Conservation (phyloP, 2,113 vertebrate species). For the Spea bombifrons region DNA sequence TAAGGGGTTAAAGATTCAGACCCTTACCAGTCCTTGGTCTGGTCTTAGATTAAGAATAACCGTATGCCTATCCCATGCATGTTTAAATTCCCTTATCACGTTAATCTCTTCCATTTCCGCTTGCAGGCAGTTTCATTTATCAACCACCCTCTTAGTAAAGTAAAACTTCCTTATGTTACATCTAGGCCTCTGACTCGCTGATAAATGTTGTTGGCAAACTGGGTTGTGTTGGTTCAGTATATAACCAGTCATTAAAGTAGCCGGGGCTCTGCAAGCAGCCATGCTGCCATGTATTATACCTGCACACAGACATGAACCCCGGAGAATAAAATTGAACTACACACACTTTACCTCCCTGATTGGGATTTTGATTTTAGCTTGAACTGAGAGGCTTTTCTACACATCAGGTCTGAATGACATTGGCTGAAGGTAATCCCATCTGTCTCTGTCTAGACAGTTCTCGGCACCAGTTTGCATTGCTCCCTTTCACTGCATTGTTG, state of each 20-base stretch:
- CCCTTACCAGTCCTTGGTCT: no score
- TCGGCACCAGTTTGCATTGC: constrained; percentile 49
- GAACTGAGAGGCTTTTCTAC: constrained; percentile 47
- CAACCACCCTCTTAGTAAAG: no score
- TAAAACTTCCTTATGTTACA: no score
- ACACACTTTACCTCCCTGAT: constrained; percentile 41
- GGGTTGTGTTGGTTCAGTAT: constrained; percentile 30
- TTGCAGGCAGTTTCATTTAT: background rate
- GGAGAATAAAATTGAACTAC: constrained; percentile 31
- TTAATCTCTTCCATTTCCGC: no score
- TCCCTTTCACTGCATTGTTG: constrained; percentile 51
- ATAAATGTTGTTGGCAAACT: constrained; percentile 21
- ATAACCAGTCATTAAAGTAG: constrained; percentile 36
- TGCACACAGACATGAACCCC: background rate
- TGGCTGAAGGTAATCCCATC: constrained; percentile 56
- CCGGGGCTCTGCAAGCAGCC: constrained; percentile 7
- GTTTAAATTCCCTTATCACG: no score
- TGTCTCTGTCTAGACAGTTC: constrained; percentile 57
- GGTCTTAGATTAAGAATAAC: no score
- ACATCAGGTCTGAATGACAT: constrained; percentile 17
- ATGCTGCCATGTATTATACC: constrained; percentile 21
- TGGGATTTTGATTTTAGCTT: constrained; percentile 48
- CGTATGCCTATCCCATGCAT: no score
- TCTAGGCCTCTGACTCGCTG: background rate
- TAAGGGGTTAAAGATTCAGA: no score